Base-by-base conservation (phyloP, 2,113 vertebrate species). In the Pseudolaguvia tuberculata region DNA sequence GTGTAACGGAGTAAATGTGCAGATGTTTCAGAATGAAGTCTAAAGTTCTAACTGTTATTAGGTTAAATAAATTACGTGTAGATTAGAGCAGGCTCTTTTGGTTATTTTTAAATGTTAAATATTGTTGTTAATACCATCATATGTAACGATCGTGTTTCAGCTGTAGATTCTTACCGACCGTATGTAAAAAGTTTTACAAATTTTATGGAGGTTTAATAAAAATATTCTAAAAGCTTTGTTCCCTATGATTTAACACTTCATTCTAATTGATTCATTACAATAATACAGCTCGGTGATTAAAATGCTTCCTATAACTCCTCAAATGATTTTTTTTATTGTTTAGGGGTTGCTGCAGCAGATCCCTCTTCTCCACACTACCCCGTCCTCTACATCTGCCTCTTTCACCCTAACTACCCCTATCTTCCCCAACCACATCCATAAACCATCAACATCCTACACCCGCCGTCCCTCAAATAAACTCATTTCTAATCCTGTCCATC, bases 121-220 rank as follows among this genome's bases (percentile, higher is more conserved):
- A 77, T 78, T 71, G 68, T 70, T 89, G 86, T 90, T 88, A 85
- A 92, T 92, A 91, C 91, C 87, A 88, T 78, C 87, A 91, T 93
- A 92, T 88, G 92, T 91, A 93, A 86, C 89, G 88, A 90, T 91
- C 87, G 89, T 90, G 88, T 77, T 67, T 81, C 88, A 85, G 85
- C 83, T 88, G 83, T 90, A 90, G 89, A 79, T 83, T 82, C 82
- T 88, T 87, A 89, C 88, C 85, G 80, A 84, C 78, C 86, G 72
- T 82, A 78, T 78, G 78, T 78, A 79, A 57, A 78, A 63, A 83
- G 88, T 88, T 73, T 84, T 81, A 85, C 85, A 84, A 75, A 83
- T 79, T 79, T 72, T 79, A 68, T 75, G 66, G 66, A 76, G 84
- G 84, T 78, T 85, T 86, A 91, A 89, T 90, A 91, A 91, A 55